Base-by-base conservation (phyloP, 30 jellyfish, hydroid and myxozoan species). In the Sanderia malayensis region DNA sequence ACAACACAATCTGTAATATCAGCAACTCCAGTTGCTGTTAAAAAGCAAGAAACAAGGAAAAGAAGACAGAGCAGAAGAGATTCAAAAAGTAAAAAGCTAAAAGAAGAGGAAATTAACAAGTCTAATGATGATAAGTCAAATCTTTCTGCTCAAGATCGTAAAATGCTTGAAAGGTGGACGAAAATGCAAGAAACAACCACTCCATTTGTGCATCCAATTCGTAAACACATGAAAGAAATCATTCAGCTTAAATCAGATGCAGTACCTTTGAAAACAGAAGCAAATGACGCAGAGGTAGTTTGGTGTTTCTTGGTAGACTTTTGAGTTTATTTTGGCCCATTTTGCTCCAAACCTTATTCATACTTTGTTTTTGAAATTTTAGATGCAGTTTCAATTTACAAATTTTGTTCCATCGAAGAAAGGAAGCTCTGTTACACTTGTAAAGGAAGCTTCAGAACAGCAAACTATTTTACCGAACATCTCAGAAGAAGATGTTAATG, bases 131-230 rank as follows among this genome's bases (percentile, higher is more conserved):
- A 28, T 30, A 63, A 22, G 23, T 17, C 71, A n/a, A 78, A 58
- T 1, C 85, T 92, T 17, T 70, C 96, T 1, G 88, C 15, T 47
- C 81, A 72, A 61, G 98, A 92, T 46, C 73, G 63, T 22, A 47
- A 79, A 68, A 62, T 84, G 87, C 55, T 92, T 69, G 96, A 79
- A 41, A 72, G 98, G 11, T 92, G 98, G 98, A 66, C 85, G 31
- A 75, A 92, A 49, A 92, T 92, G 98, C 98, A 92, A 61, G 84
- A 79, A 60, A 22, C 89, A 17, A 84, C 95, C 17, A 85, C 71
- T 18, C 96, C 98, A 59, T 90, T 90, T 74, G 70, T 90, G 1
- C 95, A 90, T 61, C 98, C 98, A 1, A 90, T 90, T 46, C 82
- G 98, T n/a, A 77, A 90, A n/a, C 98, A 90, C 74, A 82, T 82